Evolutionary conservation across 1,140 invertebrate genomes (phyloP).

Genomic region (Schmidtea mediterranea): DNA sequence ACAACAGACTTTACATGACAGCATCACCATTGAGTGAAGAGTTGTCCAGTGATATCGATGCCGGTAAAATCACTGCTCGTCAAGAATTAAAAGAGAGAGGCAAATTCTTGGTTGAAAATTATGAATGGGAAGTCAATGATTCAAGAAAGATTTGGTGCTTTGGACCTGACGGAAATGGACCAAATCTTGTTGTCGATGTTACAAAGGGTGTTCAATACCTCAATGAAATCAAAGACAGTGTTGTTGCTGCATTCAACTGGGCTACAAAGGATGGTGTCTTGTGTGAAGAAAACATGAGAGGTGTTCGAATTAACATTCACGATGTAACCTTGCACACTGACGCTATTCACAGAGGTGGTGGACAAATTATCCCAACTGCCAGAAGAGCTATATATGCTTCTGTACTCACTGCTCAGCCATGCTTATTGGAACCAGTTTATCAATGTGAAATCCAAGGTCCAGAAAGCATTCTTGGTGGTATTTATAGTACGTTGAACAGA

Average conservation of each 20-base stretch:
- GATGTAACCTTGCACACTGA: constrained; percentile 97
- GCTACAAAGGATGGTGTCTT: constrained; percentile 71
- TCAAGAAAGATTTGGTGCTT: constrained; percentile 99
- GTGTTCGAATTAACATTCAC: constrained; percentile 85
- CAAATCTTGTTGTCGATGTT: constrained; percentile 84
- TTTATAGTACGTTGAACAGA: constrained; percentile 81
- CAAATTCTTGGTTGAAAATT: constrained; percentile 69
- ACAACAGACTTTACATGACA: constrained; percentile 94
- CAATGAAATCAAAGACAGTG: constrained; percentile 73
- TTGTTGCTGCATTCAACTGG: constrained; percentile 98
- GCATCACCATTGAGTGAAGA: constrained; percentile 79
- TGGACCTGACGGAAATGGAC: constrained; percentile 87
- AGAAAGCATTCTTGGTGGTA: constrained; percentile 70
- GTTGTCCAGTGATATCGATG: constrained; percentile 79
- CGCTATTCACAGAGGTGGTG: constrained; percentile 97
- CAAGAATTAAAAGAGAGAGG: constrained; percentile 88
- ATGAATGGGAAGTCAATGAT: constrained; percentile 85
- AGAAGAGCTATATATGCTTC: constrained; percentile 85
- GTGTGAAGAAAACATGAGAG: constrained; percentile 89
- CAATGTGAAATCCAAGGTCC: constrained; percentile 96
- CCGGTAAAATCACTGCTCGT: constrained; percentile 68
- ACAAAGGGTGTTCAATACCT: constrained; percentile 90
- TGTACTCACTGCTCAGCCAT: constrained; percentile 60
- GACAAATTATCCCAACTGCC: constrained; percentile 97
- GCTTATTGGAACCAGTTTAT: constrained; percentile 92